A percentile compares a stretch with the other conserved stretches of the same genome.
These are phyloP conservation scores for Forbesichthys papilliferus DNA, from an alignment of 2,113 vertebrate genomes.

Conservation along the genomic window DNA sequence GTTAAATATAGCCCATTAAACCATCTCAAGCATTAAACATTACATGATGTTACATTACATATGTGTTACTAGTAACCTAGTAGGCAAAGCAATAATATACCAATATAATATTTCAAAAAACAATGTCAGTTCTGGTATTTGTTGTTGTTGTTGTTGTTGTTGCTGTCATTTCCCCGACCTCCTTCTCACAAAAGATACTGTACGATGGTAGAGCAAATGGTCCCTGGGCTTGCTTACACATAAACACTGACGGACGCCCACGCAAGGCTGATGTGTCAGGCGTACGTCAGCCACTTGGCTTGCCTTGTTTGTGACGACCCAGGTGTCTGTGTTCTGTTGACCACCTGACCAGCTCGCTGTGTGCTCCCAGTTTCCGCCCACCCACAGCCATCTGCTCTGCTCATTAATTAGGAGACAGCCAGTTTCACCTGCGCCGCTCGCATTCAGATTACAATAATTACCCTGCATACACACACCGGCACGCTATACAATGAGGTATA, in stretches of 20 bases:
- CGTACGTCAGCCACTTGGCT: slow-evolving; percentile 44
- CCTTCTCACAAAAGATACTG: too few relatives aligned
- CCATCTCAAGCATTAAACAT: too few relatives aligned
- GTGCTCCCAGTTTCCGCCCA: slow-evolving; percentile 68
- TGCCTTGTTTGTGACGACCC: slow-evolving; percentile 61
- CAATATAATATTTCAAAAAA: too few relatives aligned
- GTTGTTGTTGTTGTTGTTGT: too few relatives aligned
- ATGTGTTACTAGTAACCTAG: too few relatives aligned
- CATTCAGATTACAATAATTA: slow-evolving; percentile 80
- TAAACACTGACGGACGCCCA: neutral
- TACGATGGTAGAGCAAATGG: too few relatives aligned
- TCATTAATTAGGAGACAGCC: slow-evolving; percentile 79
- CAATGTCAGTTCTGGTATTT: neutral
- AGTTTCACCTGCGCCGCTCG: slow-evolving; percentile 79
- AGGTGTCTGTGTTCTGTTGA: slow-evolving; percentile 75
- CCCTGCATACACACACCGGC: slow-evolving; percentile 46
- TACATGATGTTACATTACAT: too few relatives aligned
- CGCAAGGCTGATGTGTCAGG: slow-evolving; percentile 14
- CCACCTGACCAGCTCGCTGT: slow-evolving; percentile 73
- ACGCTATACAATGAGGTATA: neutral
- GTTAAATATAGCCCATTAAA: too few relatives aligned
- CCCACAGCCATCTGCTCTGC: slow-evolving; percentile 77
- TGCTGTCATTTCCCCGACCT: neutral
- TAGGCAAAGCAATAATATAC: too few relatives aligned
- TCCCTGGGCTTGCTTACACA: neutral